A percentile compares a stretch with the other conserved stretches of the same genome.
phyloP scores from a whole-genome alignment of 2,113 vertebrate genomes.

The Alligator mississippiensis region DNA sequence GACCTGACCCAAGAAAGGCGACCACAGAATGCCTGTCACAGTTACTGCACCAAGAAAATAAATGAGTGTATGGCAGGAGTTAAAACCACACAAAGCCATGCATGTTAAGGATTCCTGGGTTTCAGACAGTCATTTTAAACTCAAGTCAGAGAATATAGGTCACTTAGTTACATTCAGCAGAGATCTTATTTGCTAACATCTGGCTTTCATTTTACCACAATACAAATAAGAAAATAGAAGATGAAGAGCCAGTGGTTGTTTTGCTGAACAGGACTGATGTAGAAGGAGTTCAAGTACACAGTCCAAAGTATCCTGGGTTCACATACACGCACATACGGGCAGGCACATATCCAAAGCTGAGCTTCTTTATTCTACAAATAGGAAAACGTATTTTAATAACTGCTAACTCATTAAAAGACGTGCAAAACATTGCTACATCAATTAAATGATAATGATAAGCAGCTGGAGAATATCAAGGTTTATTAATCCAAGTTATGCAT shows the following conservation, averaged over 20 bases:
- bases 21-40: accelerated
- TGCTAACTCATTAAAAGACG: neutral
- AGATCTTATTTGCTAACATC: neutral
- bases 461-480: neutral
- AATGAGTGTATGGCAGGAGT: neutral
- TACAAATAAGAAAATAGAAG: neutral
- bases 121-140: neutral
- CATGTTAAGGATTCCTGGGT: neutral
- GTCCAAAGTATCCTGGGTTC: accelerated
- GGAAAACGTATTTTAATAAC: neutral
- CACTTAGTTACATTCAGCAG: neutral
- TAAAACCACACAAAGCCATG: neutral
- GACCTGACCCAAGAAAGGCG: neutral
- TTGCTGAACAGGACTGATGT: neutral
- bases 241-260: neutral
- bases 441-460: neutral
- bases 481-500: neutral
- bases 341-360: neutral
- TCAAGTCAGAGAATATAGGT: neutral
- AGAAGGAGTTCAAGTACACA: accelerated
- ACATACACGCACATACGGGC: no score
- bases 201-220: neutral
- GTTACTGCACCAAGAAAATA: neutral
- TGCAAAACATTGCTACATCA: neutral
- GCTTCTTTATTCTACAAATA: neutral